Evolutionary conservation across 2,888 invertebrate genomes (phyloP), one percentile per base, ranked within the genome.

Genomic region (Phorcus lineatus): DNA sequence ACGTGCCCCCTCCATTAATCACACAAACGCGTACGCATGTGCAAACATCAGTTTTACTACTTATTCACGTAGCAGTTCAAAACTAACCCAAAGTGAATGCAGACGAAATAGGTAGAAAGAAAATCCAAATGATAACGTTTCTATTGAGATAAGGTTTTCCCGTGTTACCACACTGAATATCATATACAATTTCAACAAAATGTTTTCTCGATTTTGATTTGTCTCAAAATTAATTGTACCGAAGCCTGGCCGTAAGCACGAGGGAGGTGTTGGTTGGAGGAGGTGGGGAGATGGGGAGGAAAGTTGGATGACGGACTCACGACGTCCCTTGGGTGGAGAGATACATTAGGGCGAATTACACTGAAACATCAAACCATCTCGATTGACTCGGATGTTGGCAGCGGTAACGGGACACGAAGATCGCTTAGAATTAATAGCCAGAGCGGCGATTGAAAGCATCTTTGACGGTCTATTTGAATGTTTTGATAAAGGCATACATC

Each of bases 401-500:
- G 70, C 19, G 11, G 76, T 66, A 78, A 62, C 66, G 66, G 24
- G 62, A 78, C 52, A 78, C 66, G 52, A 28, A 47, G 28, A 62
- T 62, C 52, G 53, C 22, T 66, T 28, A 78, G 40, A 62, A 62
- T 78, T 70, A 70, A 70, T 70, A 70, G 70, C 70, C 36, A 70
- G n/a, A 70, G 70, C 70, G 62, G 62, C 77, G 66, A 78, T 62
- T 52, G 47, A 16, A 62, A 62, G 57, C 66, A 57, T 78, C 77
- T 70, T 70, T 70, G 66, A 62, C 57, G 52, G 40, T n/a, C 77
- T 36, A 57, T 78, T 78, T 78, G 62, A 62, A 47, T 40, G 62
- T 52, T 62, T 66, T 47, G 66, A 78, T 66, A 66, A 78, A 62
- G 77, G 40, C 52, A 78, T 79, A 74, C 79, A 74, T 79, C 74